phyloP scores from a whole-genome alignment of 2,797 vertebrate species.

The Kryptolebias ocellatus region DNA sequence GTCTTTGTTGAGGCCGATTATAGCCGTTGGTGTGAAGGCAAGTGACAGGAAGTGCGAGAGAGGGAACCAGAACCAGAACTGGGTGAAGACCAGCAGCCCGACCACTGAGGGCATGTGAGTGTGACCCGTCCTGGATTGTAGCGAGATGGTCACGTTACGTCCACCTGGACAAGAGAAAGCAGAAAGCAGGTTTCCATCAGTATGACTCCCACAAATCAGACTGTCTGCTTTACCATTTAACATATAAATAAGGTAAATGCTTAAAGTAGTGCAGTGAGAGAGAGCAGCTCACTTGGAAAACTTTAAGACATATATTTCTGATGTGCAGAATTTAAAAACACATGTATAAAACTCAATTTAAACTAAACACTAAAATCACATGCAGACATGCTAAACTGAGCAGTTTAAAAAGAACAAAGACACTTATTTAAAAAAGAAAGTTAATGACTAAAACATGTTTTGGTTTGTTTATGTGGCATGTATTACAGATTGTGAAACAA shows the following conservation, averaged over 20 bases:
- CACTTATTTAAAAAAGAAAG: background rate
- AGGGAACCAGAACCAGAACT: conserved; percentile 99
- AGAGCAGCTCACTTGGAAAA: background rate
- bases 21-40: conserved; percentile 96
- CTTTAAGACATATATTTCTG: background rate
- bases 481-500: conserved; percentile 1
- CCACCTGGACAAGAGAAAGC: conserved; percentile 84
- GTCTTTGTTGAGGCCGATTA: conserved; percentile 99
- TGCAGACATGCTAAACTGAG: background rate
- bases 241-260: background rate
- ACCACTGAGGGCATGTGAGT: conserved; percentile 99
- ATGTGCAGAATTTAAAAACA: background rate
- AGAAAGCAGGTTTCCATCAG: background rate
- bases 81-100: conserved; percentile 97
- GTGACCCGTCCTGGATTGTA: conserved; percentile 97
- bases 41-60: conserved; percentile 96
- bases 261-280: background rate
- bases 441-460: conserved; percentile 4
- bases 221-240: background rate
- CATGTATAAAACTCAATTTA: background rate
- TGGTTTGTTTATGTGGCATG: background rate
- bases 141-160: conserved; percentile 96
- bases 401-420: background rate
- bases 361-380: background rate
- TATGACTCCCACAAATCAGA: background rate